A percentile compares a stretch with the other conserved stretches of the same genome.
phyloP scores from a whole-genome alignment of 2,888 invertebrate genomes.

The Tipula lateralis region DNA sequence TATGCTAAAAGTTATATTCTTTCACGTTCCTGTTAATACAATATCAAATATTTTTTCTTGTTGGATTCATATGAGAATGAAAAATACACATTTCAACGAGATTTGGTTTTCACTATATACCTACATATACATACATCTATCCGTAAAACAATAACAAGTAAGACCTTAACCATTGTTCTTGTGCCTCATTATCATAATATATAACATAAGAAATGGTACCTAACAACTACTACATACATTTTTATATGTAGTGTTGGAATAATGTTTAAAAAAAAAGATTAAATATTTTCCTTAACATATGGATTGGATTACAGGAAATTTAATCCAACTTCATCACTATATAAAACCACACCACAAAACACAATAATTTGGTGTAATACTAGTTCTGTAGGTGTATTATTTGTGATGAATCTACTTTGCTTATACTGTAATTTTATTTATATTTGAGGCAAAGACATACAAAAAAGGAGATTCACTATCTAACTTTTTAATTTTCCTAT shows the following conservation, averaged over 20 bases:
- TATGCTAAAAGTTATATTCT: no score
- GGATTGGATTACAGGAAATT: neutral
- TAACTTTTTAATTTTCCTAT: neutral
- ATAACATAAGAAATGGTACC: neutral
- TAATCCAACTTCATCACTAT: neutral
- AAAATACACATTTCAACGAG: no score
- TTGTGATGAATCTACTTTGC: neutral
- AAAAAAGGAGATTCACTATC: neutral
- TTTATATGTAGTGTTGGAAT: neutral
- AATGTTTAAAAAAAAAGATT: neutral
- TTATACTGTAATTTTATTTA: neutral
- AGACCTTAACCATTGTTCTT: neutral
- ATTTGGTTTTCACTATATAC: no score
- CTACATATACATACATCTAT: no score
- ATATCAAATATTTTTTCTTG: no score
- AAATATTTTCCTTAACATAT: neutral
- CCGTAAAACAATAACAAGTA: neutral
- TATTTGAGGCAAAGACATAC: neutral
- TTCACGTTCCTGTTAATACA: no score
- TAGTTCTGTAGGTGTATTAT: neutral
- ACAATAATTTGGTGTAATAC: neutral
- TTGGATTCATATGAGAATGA: no score
- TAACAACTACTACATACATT: neutral
- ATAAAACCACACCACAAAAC: neutral
- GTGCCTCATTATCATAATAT: neutral